Evolutionary conservation across 2,797 vertebrate species (phyloP).

Genomic region (Chromobotia macracanthus): DNA sequence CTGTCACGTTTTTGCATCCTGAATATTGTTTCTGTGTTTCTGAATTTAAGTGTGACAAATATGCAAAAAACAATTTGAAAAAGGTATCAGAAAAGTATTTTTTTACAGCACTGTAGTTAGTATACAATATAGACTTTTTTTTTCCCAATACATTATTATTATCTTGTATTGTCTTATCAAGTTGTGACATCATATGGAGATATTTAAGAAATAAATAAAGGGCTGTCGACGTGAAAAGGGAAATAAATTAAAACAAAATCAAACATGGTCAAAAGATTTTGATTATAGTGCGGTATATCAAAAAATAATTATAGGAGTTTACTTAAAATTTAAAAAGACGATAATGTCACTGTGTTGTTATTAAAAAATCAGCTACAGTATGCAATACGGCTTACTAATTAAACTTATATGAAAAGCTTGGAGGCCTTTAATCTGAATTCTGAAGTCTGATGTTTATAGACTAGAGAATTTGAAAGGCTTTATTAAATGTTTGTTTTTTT

Average conservation of each 20-base stretch:
- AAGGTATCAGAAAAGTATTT: too few species aligned
- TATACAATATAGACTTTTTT: too few species aligned
- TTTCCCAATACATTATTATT: too few species aligned
- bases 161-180: too few species aligned
- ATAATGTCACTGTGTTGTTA: neutral
- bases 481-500: neutral
- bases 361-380: neutral
- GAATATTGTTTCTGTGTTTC: neutral
- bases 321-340: neutral
- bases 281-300: neutral
- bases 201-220: neutral
- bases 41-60: too few species aligned
- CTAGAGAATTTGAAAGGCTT: neutral
- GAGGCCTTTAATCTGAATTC: neutral
- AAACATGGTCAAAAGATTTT: neutral
- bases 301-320: constrained; percentile 6
- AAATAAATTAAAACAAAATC: neutral
- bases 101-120: too few species aligned
- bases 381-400: neutral
- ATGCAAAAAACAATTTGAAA: too few species aligned
- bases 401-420: neutral
- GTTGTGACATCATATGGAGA: neutral
- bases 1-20: neutral
- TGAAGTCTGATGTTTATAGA: neutral
- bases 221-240: neutral